These are phyloP conservation scores for Boloria selene DNA, from an alignment of 2,888 invertebrate genomes.

Conservation along the genomic window DNA sequence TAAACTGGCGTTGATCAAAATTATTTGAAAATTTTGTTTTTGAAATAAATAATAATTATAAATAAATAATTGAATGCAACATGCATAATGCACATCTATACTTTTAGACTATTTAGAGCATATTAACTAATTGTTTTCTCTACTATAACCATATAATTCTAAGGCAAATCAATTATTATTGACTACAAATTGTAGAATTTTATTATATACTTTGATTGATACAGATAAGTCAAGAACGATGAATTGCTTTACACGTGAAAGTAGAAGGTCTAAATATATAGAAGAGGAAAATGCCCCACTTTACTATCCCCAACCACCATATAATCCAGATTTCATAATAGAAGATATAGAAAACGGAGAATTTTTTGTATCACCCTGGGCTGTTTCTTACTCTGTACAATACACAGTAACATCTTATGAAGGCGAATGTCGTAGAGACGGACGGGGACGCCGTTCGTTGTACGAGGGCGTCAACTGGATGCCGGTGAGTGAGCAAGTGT, in stretches of 20 bases:
- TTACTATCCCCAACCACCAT: conserved; percentile 68
- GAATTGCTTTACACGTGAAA: conserved; percentile 67
- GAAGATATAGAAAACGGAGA: conserved; percentile 50
- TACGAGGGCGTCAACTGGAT: conserved; percentile 76
- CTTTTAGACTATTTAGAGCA: too few species aligned
- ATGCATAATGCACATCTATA: too few species aligned
- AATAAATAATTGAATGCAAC: too few species aligned
- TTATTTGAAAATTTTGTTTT: too few species aligned
- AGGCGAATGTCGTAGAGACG: conserved; percentile 51
- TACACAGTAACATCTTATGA: conserved; percentile 41
- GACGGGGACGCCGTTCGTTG: conserved; percentile 67
- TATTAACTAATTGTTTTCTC: too few species aligned
- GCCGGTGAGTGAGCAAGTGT: conserved; percentile 75
- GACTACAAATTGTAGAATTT: too few species aligned
- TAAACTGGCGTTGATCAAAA: conserved; percentile 19
- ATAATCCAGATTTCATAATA: conserved; percentile 66
- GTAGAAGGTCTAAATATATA: conserved; percentile 52
- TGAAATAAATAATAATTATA: too few species aligned
- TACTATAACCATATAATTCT: too few species aligned
- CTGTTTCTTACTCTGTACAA: conserved; percentile 49
- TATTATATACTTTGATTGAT: too few species aligned
- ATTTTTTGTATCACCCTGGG: conserved; percentile 48
- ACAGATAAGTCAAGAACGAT: conserved; percentile 46
- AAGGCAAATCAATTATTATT: too few species aligned
- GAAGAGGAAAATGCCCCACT: conserved; percentile 59